phyloP scores from a whole-genome alignment of 2,888 invertebrate genomes.

The Nemotelus pantherinus region DNA sequence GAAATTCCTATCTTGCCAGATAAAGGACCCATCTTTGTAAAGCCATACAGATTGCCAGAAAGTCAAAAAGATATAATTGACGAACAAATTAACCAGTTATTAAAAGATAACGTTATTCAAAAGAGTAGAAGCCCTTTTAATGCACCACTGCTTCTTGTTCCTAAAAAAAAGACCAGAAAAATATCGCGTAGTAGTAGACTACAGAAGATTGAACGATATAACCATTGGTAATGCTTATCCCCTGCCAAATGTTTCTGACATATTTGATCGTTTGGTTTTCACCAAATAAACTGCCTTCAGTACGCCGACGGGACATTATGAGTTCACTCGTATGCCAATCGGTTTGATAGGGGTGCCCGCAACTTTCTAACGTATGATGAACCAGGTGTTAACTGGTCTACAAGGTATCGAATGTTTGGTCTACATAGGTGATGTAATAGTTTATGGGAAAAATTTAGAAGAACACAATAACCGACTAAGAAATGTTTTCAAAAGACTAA shows the following conservation, averaged over 20 bases:
- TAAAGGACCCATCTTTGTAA: no score
- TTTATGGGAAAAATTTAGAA: conserved; percentile 46
- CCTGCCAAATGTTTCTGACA: conserved; percentile 3
- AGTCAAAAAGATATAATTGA: no score
- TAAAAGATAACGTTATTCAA: no score
- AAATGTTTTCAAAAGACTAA: conserved; percentile 53
- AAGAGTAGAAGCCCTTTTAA: no score
- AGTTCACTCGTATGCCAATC: background rate
- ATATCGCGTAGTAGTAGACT: background rate
- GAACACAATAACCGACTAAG: no score
- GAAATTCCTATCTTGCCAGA: no score
- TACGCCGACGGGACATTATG: background rate
- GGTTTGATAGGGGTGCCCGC: conserved; percentile 7
- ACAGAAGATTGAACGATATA: background rate
- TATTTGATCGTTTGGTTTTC: background rate
- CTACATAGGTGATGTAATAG: conserved; percentile 24
- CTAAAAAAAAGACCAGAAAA: no score
- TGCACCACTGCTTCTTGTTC: no score
- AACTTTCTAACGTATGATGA: conserved; percentile 4
- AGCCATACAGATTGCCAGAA: no score
- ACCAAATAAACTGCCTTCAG: background rate
- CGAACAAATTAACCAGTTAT: no score
- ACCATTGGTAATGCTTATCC: conserved; percentile 6
- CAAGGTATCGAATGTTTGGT: conserved; percentile 51
- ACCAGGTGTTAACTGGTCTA: conserved; percentile 49